Conservation (phyloP, 2,113 vertebrate species). For the Pseudorhombus dupliciocellatus region DNA sequence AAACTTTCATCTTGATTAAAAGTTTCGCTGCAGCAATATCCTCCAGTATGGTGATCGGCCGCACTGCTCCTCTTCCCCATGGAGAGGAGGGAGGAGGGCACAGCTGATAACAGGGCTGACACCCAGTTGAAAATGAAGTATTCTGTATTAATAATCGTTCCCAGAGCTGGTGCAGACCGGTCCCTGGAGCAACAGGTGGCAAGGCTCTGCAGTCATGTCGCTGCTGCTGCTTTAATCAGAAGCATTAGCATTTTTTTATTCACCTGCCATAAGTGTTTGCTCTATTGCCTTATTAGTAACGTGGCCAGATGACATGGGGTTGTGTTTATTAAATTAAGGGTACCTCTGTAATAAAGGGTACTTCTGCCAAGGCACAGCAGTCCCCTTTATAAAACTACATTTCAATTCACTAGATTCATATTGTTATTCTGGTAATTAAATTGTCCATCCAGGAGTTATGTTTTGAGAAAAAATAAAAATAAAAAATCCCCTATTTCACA, state of each 20-base stretch:
- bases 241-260: not conserved
- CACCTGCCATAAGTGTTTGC: not conserved
- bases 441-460: no score
- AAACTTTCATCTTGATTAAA: not conserved
- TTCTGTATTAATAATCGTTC: not conserved
- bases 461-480: no score
- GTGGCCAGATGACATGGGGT: not conserved
- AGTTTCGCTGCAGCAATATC: not conserved
- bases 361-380: no score
- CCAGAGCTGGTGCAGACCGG: not conserved
- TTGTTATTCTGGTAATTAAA: no score
- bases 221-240: not conserved
- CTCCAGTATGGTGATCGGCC: not conserved
- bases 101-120: not conserved
- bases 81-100: not conserved
- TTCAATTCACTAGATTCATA: no score
- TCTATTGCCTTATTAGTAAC: not conserved
- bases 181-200: constrained; percentile 14
- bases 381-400: no score
- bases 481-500: no score
- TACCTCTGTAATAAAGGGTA: no score
- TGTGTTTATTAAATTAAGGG: not conserved
- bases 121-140: not conserved
- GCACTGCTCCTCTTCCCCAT: not conserved
- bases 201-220: not conserved